Conservation (phyloP, 2,113 vertebrate species). For the Podilymbus podiceps region DNA sequence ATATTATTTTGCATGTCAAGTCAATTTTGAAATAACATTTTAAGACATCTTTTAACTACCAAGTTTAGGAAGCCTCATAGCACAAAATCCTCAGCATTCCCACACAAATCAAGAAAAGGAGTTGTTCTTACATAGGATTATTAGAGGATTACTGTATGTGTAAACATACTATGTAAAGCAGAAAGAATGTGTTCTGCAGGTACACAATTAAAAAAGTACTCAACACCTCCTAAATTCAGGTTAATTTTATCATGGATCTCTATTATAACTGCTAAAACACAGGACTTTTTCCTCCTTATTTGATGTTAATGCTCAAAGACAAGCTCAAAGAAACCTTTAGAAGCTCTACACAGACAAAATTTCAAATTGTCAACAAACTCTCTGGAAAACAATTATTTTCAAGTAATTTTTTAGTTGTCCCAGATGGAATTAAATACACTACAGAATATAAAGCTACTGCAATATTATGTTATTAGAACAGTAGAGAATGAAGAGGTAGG, state of each 20-base stretch:
- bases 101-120: neutral
- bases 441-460: neutral
- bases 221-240: neutral
- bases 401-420: neutral
- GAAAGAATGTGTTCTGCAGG: neutral
- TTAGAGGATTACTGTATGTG: neutral
- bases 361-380: neutral
- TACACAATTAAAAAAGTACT: neutral
- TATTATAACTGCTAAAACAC: neutral
- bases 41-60: neutral
- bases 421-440: neutral
- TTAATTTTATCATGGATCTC: neutral
- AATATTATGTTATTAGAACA: neutral
- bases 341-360: neutral
- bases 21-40: neutral
- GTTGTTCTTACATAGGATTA: neutral
- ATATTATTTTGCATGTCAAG: neutral
- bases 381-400: neutral
- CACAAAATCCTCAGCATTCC: neutral
- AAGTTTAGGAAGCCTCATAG: neutral
- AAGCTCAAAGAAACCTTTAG: neutral
- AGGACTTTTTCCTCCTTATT: neutral
- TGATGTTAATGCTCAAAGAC: neutral
- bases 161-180: neutral
- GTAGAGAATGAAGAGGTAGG: neutral